phyloP scores from a whole-genome alignment of 2,797 vertebrate species.

The Cyprinella venusta region DNA sequence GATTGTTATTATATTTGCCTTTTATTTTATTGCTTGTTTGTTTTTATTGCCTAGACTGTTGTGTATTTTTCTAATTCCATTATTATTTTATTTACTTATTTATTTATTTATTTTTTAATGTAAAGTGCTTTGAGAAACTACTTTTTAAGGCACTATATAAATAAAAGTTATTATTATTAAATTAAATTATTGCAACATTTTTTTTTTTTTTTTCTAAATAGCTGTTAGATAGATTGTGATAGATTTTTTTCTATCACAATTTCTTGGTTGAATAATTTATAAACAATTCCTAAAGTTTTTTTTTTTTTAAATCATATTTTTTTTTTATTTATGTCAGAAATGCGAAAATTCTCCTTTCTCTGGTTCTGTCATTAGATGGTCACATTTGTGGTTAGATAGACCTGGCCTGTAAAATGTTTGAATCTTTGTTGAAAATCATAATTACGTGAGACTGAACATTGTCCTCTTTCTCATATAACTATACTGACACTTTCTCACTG shows the following conservation, averaged over 20 bases:
- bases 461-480: slow-evolving; percentile 48
- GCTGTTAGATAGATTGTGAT: not conserved
- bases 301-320: not conserved
- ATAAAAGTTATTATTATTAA: too few species aligned
- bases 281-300: not conserved
- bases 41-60: too few species aligned
- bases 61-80: too few species aligned
- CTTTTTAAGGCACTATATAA: too few species aligned
- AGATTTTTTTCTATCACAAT: not conserved
- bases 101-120: too few species aligned
- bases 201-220: not conserved
- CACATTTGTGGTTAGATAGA: not conserved
- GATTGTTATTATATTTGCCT: too few species aligned
- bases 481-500: slow-evolving; percentile 64
- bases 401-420: not conserved
- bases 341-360: not conserved
- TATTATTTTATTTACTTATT: too few species aligned
- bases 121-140: too few species aligned
- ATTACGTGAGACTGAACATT: slow-evolving; percentile 55
- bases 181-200: not conserved
- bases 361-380: slow-evolving; percentile 4
- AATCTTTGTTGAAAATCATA: not conserved
- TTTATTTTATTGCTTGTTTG: too few species aligned
- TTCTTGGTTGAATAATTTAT: not conserved
- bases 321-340: not conserved